These are phyloP conservation scores for Xiphophorus couchianus DNA, from an alignment of 2,113 vertebrate genomes.

Conservation along the genomic window DNA sequence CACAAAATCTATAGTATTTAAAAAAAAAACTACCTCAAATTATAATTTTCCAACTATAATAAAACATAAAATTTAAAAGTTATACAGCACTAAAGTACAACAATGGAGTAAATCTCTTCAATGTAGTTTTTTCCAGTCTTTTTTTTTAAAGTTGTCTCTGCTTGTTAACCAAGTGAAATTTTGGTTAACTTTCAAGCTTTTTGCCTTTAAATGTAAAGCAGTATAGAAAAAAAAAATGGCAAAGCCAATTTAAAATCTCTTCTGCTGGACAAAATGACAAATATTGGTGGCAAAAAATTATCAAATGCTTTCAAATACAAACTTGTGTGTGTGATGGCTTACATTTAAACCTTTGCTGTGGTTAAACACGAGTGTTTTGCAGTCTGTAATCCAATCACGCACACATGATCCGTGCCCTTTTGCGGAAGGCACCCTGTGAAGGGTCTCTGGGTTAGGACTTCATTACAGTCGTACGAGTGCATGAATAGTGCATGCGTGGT, in stretches of 20 bases:
- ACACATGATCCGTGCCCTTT: conserved; percentile 81
- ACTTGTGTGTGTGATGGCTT: conserved; percentile 1
- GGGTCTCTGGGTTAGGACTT: conserved; percentile 64
- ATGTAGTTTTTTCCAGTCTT: too few species aligned
- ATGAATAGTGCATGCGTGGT: conserved; percentile 68
- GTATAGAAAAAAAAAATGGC: conserved; percentile 31
- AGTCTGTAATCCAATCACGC: conserved; percentile 80
- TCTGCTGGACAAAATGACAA: conserved; percentile 53
- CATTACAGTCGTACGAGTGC: conserved; percentile 79
- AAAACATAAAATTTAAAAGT: too few species aligned
- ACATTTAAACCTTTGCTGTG: conserved; percentile 52
- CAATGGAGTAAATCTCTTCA: too few species aligned
- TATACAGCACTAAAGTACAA: too few species aligned
- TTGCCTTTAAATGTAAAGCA: conserved; percentile 9
- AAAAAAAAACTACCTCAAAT: too few species aligned
- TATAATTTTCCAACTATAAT: too few species aligned
- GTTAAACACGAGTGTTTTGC: conserved; percentile 70
- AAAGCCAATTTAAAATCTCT: conserved; percentile 43
- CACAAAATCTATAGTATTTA: too few species aligned
- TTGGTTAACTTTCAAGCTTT: too few species aligned
- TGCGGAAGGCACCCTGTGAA: conserved; percentile 73
- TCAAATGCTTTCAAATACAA: conserved; percentile 50
- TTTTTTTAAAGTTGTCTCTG: too few species aligned
- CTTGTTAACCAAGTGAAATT: too few species aligned
- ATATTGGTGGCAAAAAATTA: conserved; percentile 72